phyloP scores from a whole-genome alignment of 2,113 vertebrate species.

The Diadophis punctatus region DNA sequence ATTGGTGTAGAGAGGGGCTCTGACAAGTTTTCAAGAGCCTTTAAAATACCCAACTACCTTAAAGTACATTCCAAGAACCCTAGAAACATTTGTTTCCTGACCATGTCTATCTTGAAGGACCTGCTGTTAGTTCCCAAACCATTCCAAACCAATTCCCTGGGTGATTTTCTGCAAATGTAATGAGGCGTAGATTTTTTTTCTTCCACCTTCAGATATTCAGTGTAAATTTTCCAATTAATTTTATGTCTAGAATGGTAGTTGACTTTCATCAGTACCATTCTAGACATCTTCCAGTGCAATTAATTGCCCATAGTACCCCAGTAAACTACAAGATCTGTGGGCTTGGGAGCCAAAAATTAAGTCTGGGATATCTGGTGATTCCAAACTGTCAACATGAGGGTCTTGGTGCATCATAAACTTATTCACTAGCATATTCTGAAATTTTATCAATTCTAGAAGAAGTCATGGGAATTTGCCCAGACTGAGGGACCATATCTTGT shows the following conservation, averaged over 20 bases:
- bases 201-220: background rate
- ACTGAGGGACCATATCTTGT: background rate
- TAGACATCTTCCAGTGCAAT: background rate
- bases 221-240: background rate
- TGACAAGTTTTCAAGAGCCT: background rate
- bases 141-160: background rate
- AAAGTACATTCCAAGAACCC: background rate
- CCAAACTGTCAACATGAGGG: background rate
- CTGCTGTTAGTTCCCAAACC: background rate
- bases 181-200: background rate
- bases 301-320: background rate
- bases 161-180: background rate
- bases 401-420: background rate
- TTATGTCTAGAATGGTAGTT: background rate
- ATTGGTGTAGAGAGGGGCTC: background rate
- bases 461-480: background rate
- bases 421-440: background rate
- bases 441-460: background rate
- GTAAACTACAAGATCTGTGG: background rate
- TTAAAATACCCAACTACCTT: background rate
- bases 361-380: background rate
- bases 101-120: background rate
- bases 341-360: background rate
- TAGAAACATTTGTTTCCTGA: background rate
- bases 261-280: background rate